Conservation (phyloP, 2,797 vertebrate genomes). For the Lophotriccus pileatus region DNA sequence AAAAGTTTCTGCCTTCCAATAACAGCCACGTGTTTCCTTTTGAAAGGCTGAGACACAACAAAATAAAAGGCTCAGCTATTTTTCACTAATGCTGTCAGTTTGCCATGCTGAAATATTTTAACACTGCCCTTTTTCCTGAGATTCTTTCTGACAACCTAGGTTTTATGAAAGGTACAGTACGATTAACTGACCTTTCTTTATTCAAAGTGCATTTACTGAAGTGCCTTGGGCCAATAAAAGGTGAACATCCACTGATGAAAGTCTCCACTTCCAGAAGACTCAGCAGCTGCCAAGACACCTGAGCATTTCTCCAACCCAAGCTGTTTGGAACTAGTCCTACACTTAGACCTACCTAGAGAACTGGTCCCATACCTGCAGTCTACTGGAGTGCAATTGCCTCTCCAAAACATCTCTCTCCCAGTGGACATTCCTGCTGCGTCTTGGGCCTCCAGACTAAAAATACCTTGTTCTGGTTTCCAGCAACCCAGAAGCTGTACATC, state of each 20-base stretch:
- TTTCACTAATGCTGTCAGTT: neutral
- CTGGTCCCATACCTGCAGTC: accelerated
- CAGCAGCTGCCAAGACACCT: accelerated
- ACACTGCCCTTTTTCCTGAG: neutral
- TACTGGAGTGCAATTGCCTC: neutral
- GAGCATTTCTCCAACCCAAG: neutral
- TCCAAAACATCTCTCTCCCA: neutral
- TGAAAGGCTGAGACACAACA: neutral
- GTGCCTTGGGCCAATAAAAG: neutral
- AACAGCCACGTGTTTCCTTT: neutral
- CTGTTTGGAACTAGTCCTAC: neutral
- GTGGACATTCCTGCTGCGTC: neutral
- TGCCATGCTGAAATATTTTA: neutral
- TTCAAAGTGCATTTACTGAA: neutral
- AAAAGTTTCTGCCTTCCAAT: conserved; percentile 18
- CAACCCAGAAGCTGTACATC: neutral
- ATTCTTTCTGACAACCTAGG: neutral
- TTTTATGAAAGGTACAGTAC: neutral
- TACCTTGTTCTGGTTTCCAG: neutral
- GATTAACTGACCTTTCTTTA: neutral
- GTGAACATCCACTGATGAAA: neutral
- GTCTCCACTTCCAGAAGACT: neutral
- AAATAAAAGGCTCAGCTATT: conserved; percentile 23
- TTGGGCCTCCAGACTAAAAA: neutral
- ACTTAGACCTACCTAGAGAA: neutral